Evolutionary conservation across 2,888 invertebrate species (phyloP).

Genomic region (Epinotia brunnichana): DNA sequence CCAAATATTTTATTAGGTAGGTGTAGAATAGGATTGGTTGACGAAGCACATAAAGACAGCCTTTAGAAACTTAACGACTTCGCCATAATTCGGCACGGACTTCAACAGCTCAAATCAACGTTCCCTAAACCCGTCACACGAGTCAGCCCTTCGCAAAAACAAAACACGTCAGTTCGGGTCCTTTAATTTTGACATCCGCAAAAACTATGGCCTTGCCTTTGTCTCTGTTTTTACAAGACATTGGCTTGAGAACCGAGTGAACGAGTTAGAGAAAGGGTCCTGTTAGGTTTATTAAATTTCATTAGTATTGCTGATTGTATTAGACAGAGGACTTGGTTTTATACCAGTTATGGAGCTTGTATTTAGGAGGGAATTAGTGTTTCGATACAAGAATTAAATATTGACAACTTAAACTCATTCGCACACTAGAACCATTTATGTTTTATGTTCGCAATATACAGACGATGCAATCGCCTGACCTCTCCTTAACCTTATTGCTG

Average conservation of each 20-base stretch:
- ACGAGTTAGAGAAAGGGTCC: slow-evolving; percentile 18
- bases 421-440: background rate
- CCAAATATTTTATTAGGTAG: too few species aligned
- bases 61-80: background rate
- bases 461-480: background rate
- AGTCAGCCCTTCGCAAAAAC: slow-evolving; percentile 32
- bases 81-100: background rate
- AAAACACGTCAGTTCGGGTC: slow-evolving; percentile 21
- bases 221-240: slow-evolving; percentile 45
- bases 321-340: background rate
- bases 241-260: slow-evolving; percentile 44
- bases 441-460: background rate
- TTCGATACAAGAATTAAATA: background rate
- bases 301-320: background rate
- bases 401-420: background rate
- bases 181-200: slow-evolving; percentile 45
- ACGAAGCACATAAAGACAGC: too few species aligned
- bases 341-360: background rate
- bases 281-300: slow-evolving; percentile 4
- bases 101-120: slow-evolving; percentile 7
- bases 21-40: too few species aligned
- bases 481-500: background rate
- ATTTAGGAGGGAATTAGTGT: too few species aligned
- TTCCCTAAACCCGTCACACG: slow-evolving; percentile 36
- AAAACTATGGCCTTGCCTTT: slow-evolving; percentile 52